Conservation (phyloP, 2,888 invertebrate species). For the Ellobium chinense region DNA sequence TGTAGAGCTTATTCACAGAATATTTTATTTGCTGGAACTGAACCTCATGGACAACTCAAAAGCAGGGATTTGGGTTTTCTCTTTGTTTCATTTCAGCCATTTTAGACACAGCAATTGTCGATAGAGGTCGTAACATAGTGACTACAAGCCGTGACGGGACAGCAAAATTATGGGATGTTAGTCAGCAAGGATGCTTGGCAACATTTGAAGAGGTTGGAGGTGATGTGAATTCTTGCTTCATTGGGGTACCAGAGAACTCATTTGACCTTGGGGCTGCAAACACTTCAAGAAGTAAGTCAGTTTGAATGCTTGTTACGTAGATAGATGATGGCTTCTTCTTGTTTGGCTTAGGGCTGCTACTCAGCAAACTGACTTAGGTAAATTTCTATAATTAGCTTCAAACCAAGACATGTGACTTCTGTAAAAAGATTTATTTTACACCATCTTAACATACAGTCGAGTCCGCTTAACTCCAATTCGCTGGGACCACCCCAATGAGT, state of each 20-base stretch:
- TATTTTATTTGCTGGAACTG: too few relatives aligned
- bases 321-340: background rate
- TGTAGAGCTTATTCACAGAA: too few relatives aligned
- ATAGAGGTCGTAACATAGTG: slow-evolving; percentile 85
- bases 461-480: too few relatives aligned
- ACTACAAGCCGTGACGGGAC: slow-evolving; percentile 87
- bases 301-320: background rate
- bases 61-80: too few relatives aligned
- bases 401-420: too few relatives aligned
- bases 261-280: slow-evolving; percentile 71
- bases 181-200: slow-evolving; percentile 82
- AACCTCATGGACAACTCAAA: too few relatives aligned
- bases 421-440: too few relatives aligned
- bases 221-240: slow-evolving; percentile 83
- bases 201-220: slow-evolving; percentile 81
- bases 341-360: background rate
- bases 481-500: too few relatives aligned
- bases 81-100: slow-evolving; percentile 82
- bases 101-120: slow-evolving; percentile 84
- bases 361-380: background rate
- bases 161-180: slow-evolving; percentile 86
- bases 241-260: slow-evolving; percentile 78
- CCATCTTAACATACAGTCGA: too few relatives aligned
- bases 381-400: background rate
- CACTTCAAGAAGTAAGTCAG: slow-evolving; percentile 72